Percentiles rank a stretch among this genome's conserved stretches.
Evolutionary conservation across 2,113 vertebrate species (phyloP).

Genomic region (Gallinago jamesoni): DNA sequence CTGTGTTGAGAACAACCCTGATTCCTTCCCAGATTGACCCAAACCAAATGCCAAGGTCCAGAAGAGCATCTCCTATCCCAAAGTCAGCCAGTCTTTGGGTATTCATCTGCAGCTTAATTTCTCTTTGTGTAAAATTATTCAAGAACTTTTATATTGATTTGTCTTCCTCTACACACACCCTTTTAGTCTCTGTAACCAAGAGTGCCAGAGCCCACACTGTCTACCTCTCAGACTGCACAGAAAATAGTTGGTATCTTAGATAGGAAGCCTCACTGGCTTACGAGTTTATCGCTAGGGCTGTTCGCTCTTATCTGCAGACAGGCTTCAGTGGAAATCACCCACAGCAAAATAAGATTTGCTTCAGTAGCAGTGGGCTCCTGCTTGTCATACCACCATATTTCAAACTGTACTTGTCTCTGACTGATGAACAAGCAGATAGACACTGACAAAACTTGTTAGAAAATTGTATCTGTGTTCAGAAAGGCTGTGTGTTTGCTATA

Average conservation of each 20-base stretch:
- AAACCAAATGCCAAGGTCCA: not conserved
- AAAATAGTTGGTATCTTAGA: not conserved
- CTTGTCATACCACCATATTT: not conserved
- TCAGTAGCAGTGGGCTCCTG: not conserved
- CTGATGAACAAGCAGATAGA: not conserved
- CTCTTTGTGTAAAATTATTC: not conserved
- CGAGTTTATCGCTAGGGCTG: not conserved
- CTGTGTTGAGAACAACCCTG: not conserved
- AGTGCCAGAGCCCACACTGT: fast-evolving
- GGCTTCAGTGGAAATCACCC: not conserved
- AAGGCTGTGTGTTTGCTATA: not conserved
- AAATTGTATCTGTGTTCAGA: not conserved
- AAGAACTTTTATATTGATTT: not conserved
- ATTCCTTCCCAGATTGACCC: not conserved
- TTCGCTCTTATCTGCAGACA: not conserved
- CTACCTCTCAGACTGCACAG: not conserved
- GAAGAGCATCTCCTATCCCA: not conserved
- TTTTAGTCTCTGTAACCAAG: not conserved
- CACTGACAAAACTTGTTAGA: not conserved
- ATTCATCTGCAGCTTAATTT: not conserved
- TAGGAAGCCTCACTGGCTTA: not conserved
- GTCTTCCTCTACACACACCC: not conserved
- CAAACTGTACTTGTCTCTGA: not conserved
- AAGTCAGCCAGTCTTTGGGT: not conserved
- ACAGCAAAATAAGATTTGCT: not conserved